Percentiles rank a stretch among this genome's conserved stretches.
phyloP scores from a whole-genome alignment of 92 coral and sea anemone genomes.

The Nematostella vectensis region DNA sequence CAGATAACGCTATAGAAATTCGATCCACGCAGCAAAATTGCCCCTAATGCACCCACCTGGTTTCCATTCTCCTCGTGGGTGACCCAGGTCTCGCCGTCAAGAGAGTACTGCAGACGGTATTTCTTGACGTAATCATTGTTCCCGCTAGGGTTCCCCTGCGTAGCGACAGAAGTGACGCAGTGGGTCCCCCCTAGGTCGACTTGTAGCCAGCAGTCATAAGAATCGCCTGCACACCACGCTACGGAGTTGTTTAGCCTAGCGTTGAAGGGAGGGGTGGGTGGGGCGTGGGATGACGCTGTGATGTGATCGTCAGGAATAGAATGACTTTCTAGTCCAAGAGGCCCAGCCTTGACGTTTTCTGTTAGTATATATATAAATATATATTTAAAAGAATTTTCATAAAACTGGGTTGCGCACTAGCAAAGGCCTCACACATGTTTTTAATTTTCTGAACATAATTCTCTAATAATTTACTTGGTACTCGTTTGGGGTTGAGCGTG shows the following conservation, averaged over 20 bases:
- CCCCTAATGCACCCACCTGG: too few relatives aligned
- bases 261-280: constrained; percentile 48
- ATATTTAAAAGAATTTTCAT: too few relatives aligned
- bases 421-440: too few relatives aligned
- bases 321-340: constrained; percentile 55
- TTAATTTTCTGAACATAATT: too few relatives aligned
- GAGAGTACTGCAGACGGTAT: constrained; percentile 50
- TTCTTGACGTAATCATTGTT: constrained; percentile 70
- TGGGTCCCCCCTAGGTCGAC: constrained; percentile 64
- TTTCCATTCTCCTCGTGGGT: constrained; percentile 61
- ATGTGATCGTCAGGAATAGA: constrained; percentile 39
- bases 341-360: constrained; percentile 37
- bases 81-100: constrained; percentile 55
- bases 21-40: too few relatives aligned
- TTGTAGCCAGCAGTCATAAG: constrained; percentile 46
- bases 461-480: too few relatives aligned
- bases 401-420: too few relatives aligned
- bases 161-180: constrained; percentile 63
- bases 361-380: constrained; percentile 3
- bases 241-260: constrained; percentile 53
- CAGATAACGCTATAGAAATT: too few relatives aligned
- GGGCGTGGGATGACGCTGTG: constrained; percentile 67
- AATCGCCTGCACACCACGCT: constrained; percentile 61
- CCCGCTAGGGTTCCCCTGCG: constrained; percentile 78
- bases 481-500: too few relatives aligned